Percentiles rank a stretch among this genome's conserved stretches.
phyloP scores from a whole-genome alignment of 2,888 invertebrate species.

The Polydrusus tereticollis region DNA sequence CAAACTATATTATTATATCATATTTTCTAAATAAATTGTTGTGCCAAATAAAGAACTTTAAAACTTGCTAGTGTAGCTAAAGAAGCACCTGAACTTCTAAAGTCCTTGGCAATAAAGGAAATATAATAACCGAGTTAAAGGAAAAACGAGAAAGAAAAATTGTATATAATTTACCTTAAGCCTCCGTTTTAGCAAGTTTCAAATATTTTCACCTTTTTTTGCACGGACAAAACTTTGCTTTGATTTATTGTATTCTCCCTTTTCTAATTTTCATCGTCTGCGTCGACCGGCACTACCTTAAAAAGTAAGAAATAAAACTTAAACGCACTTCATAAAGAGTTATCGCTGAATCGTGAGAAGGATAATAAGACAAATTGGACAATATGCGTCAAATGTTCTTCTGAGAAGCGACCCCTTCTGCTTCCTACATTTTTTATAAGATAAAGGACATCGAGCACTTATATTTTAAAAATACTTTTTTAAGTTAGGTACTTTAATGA shows the following conservation, averaged over 20 bases:
- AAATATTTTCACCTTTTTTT: background rate
- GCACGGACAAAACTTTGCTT: background rate
- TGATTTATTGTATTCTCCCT: slow-evolving; percentile 10
- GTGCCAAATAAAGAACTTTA: too few relatives aligned
- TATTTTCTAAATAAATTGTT: too few relatives aligned
- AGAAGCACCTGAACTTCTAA: too few relatives aligned
- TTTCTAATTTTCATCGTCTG: slow-evolving; percentile 1
- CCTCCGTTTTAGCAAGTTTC: background rate
- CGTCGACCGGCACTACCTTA: background rate
- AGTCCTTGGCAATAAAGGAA: too few relatives aligned
- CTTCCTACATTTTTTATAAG: background rate
- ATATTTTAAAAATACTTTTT: too few relatives aligned
- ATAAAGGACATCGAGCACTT: too few relatives aligned
- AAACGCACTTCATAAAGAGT: slow-evolving; percentile 42
- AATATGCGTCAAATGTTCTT: background rate
- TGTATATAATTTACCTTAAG: background rate
- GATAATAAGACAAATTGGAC: slow-evolving; percentile 32
- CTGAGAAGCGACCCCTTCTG: background rate
- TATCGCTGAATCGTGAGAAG: slow-evolving; percentile 25
- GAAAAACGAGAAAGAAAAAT: background rate
- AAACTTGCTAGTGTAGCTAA: too few relatives aligned
- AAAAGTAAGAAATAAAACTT: slow-evolving; percentile 42
- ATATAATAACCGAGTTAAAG: too few relatives aligned
- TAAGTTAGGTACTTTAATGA: too few relatives aligned
- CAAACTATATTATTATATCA: too few relatives aligned